Evolutionary conservation across 92 coral and sea anemone genomes (phyloP), one percentile per base, ranked within the genome.

Genomic region (Porites evermanni): DNA sequence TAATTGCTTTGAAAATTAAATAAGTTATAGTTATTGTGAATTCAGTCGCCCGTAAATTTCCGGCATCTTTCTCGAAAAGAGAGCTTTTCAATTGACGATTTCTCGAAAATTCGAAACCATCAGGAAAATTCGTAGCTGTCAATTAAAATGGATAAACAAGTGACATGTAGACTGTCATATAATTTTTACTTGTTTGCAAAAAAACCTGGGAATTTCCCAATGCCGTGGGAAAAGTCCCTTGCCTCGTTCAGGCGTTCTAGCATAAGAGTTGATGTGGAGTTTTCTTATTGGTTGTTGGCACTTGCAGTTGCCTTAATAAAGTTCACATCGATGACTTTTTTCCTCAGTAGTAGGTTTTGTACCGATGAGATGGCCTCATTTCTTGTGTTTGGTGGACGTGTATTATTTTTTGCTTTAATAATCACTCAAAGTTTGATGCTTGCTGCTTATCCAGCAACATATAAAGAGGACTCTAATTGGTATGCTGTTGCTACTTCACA

Each of bases 371-470:
- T 56, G 78, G 59, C 69, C 0, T 72, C 44, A 16, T 1, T 72
- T 8, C 21, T 32, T n/a, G 8, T 9, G 19, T 18, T n/a, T 6
- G 44, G 2, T 4, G 78, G 67, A 12, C 79, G 87, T 1, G 13
- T 20, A 1, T 4, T 59, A 18, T 83, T 83, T 53, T 21, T 50
- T 10, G 7, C 6, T 17, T 72, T 83, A 21, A 20, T 74, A 7
- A 20, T 83, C 7, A 23, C 14, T 47, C 87, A 83, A 64, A 63
- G 87, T 29, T 12, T 73, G 17, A 20, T 74, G 20, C 65, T 83
- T 0, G 87, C 80, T 2, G 78, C 80, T 20, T 83, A 83, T 63
- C 74, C 87, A 4, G 73, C 73, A 6, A 18, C 8, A 2, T 72
- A 82, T 53, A 53, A 73, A 23, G 20, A 24, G 1, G 12, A 63